Base-by-base conservation (phyloP, 30 jellyfish, hydroid and myxozoan species). In the Cassiopea xamachana region DNA sequence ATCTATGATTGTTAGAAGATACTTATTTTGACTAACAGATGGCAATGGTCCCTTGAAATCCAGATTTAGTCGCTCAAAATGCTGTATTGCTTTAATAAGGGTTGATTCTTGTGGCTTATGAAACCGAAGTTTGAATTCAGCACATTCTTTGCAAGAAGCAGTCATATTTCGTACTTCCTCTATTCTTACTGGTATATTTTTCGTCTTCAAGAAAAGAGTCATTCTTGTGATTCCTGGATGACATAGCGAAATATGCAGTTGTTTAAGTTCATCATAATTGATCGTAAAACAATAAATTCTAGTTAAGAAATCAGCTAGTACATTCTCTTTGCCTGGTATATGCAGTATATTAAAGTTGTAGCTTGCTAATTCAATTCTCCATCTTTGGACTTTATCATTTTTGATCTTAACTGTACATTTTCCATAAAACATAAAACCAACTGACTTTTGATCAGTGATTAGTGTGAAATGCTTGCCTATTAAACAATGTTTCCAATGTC, bases 201-300 rank as follows among this genome's bases (percentile, higher is more conserved):
- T 18, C 12, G 47, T 79, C 16, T 70, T 55, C n/a, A 89, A 62
- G 78, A 78, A 92, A 81, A 81, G 98, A 27, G 43, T 46, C 67
- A 93, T 75, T 49, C 97, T 67, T 16, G 94, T 93, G 55, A 93
- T 88, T 19, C 97, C 98, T 17, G 98, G 98, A 51, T 93, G 98
- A 77, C 98, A 93, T 12, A 88, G 94, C 16, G 83, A 59, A 50
- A 51, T 88, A 69, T 93, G 97, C 61, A 91, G 46, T 69, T 78
- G 69, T 13, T 16, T 15, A 50, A 88, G 79, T 16, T 55, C 15
- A 64, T 76, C 83, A 13, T 50, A 48, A 62, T 12, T 47, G 17
- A 50, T 79, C 27, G 98, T 81, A 48, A 89, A 62, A 77, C 92
- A 81, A 62, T 50, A 14, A n/a, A 72, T 58, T 46, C 97, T 83